These are phyloP conservation scores for Dione vanillae DNA, from an alignment of 2,888 invertebrate species.

Conservation along the genomic window DNA sequence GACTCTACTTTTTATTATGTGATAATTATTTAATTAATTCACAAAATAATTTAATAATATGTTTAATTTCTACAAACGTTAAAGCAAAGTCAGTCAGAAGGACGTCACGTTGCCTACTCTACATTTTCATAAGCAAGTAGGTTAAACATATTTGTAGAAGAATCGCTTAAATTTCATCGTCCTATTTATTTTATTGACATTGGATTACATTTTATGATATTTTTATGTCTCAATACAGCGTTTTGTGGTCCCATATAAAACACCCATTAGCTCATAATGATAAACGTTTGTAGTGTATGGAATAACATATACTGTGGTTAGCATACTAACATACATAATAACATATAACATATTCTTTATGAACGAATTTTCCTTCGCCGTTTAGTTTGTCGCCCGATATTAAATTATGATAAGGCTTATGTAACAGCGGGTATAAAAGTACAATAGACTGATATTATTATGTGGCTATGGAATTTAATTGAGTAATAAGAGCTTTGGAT, in stretches of 20 bases:
- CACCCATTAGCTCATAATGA: not conserved
- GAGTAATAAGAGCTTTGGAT: slow-evolving; percentile 14
- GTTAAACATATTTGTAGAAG: slow-evolving; percentile 11
- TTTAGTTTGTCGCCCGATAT: slow-evolving; percentile 11
- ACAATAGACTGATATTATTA: slow-evolving; percentile 5
- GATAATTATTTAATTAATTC: no score
- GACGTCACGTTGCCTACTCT: not conserved
- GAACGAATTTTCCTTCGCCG: slow-evolving; percentile 4
- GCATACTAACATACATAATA: no score
- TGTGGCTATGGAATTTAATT: slow-evolving; percentile 9
- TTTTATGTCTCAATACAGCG: not conserved
- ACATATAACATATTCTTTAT: no score
- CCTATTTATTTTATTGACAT: slow-evolving; percentile 17
- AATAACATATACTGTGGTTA: not conserved
- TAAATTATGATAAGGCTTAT: slow-evolving; percentile 11
- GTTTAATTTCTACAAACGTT: not conserved
- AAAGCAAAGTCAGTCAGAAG: not conserved
- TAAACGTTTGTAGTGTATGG: not conserved
- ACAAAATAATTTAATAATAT: no score
- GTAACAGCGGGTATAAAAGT: slow-evolving; percentile 6
- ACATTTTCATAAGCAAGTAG: not conserved
- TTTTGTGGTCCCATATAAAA: not conserved
- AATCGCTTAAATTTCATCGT: slow-evolving; percentile 2
- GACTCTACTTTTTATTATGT: not conserved
- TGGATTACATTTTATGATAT: slow-evolving; percentile 17